Percentiles rank a stretch among this genome's conserved stretches.
These are phyloP conservation scores for Hydractinia symbiolongicarpus DNA, from an alignment of 30 jellyfish, hydroid and myxozoan species.

Conservation along the genomic window DNA sequence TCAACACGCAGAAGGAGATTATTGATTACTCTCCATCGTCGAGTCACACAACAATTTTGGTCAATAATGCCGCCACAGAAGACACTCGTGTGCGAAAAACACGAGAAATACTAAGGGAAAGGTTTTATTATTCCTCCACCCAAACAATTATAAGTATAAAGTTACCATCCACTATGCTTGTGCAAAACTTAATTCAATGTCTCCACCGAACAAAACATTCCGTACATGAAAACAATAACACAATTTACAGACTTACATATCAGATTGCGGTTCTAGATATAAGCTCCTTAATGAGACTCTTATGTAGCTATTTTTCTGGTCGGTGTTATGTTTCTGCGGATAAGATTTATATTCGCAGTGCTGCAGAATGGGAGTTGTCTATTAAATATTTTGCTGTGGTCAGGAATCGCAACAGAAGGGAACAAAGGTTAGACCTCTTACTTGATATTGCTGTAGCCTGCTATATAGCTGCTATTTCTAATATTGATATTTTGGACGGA, in stretches of 20 bases:
- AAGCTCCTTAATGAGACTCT: neutral
- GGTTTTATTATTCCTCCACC: too few species aligned
- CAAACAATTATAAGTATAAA: too few species aligned
- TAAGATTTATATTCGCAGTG: neutral
- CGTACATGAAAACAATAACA: too few species aligned
- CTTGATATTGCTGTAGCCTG: constrained; percentile 39
- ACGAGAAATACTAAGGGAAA: too few species aligned
- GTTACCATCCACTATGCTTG: too few species aligned
- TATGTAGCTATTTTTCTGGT: neutral
- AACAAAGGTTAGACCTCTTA: constrained; percentile 4
- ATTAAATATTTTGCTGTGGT: neutral
- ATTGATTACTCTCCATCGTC: too few species aligned
- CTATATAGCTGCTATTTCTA: constrained; percentile 27
- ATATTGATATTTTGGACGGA: constrained; percentile 45
- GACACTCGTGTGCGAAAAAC: too few species aligned
- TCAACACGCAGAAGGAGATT: too few species aligned
- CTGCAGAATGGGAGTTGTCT: constrained; percentile 2
- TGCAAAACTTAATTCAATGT: too few species aligned
- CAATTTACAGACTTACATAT: neutral
- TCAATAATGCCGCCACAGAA: too few species aligned
- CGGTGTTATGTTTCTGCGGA: constrained; percentile 26
- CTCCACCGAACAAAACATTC: too few species aligned
- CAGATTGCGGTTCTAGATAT: neutral
- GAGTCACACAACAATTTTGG: too few species aligned
- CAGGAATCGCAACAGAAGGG: constrained; percentile 9